Evolutionary conservation across 2,113 vertebrate species (phyloP).

Genomic region (Microcebus lehilahytsara): DNA sequence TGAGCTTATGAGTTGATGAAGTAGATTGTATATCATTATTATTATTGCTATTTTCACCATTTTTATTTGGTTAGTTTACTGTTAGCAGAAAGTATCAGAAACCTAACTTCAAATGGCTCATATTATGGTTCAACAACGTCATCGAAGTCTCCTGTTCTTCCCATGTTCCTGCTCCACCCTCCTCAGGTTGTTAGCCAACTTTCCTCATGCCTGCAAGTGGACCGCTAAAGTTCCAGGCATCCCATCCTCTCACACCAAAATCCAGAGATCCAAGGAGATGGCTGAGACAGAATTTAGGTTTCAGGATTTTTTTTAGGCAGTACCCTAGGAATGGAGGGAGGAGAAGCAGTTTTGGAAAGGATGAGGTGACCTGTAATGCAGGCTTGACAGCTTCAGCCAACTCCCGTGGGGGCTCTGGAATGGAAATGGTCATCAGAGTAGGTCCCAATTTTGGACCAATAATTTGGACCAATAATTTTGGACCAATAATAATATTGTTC

Average conservation of each 20-base stretch:
- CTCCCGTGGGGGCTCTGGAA: not conserved
- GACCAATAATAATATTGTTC: not conserved
- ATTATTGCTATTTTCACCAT: not conserved
- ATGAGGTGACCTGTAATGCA: not conserved
- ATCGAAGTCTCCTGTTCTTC: not conserved
- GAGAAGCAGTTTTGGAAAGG: not conserved
- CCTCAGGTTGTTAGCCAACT: not conserved
- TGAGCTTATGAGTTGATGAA: not conserved
- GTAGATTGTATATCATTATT: not conserved
- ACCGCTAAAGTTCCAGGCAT: not conserved
- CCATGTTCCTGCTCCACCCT: not conserved
- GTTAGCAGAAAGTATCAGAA: not conserved
- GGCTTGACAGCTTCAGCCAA: not conserved
- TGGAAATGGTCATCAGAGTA: not conserved
- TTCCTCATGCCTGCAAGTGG: not conserved
- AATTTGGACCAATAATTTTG: no score
- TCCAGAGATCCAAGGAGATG: not conserved
- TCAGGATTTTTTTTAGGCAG: not conserved
- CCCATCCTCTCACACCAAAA: not conserved
- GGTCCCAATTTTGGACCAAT: no score
- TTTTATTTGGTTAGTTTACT: not conserved
- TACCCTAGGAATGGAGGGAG: accelerated
- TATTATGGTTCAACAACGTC: not conserved
- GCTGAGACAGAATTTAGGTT: not conserved
- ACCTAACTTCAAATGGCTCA: not conserved